Evolutionary conservation across 2,113 vertebrate species (phyloP).

Genomic region (Petrocephalus microphthalmus): DNA sequence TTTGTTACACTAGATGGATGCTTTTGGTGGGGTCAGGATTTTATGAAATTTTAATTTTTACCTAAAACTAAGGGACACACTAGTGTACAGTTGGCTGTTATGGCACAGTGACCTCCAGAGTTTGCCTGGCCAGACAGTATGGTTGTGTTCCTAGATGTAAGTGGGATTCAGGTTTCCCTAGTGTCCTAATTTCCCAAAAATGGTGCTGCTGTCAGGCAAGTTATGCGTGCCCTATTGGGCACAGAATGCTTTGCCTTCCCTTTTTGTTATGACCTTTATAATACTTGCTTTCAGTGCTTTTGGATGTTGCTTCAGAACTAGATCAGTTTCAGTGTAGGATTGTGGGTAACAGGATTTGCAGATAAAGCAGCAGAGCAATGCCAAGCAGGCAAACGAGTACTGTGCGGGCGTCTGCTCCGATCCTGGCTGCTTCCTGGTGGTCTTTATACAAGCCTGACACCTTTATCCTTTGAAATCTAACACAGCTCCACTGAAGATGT

Average conservation of each 20-base stretch:
- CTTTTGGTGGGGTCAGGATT: too few species aligned
- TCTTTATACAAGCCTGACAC: neutral
- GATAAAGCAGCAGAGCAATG: neutral
- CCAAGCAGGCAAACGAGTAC: neutral
- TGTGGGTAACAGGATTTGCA: neutral
- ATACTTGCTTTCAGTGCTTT: neutral
- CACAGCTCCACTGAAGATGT: conserved; percentile 63
- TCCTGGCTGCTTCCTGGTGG: neutral
- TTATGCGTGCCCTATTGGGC: neutral
- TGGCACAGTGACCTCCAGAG: neutral
- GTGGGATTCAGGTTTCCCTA: neutral
- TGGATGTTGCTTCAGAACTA: neutral
- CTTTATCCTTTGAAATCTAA: conserved; percentile 5
- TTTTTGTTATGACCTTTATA: neutral
- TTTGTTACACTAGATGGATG: too few species aligned
- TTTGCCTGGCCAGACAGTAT: neutral
- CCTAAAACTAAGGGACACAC: too few species aligned
- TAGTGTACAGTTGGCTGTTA: neutral
- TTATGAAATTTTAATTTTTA: too few species aligned
- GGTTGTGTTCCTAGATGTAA: neutral
- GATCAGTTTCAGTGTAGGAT: neutral
- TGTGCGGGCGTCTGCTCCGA: neutral
- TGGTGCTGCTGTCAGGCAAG: neutral
- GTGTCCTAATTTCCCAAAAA: neutral
- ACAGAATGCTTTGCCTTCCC: neutral